These are phyloP conservation scores for Panagrolaimus sp. DNA, from an alignment of 1,140 invertebrate genomes.

Conservation along the genomic window DNA sequence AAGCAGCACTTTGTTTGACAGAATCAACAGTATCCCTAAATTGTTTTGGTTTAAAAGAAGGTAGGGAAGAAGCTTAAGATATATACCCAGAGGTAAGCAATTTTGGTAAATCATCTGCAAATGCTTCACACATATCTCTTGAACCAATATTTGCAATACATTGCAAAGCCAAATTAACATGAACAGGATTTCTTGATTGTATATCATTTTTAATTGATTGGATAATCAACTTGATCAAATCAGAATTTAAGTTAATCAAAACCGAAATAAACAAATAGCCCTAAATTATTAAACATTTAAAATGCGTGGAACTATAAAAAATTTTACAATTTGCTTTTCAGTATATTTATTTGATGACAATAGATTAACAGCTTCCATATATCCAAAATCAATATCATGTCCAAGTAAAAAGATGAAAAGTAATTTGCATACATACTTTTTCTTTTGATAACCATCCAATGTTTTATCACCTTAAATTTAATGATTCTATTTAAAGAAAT, in stretches of 20 bases:
- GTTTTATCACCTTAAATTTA: conserved; percentile 79
- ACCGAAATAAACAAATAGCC: conserved; percentile 99
- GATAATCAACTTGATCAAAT: conserved; percentile 96
- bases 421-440: conserved; percentile 99
- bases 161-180: conserved; percentile 96
- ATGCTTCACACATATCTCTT: conserved; percentile 98
- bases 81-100: conserved; percentile 79
- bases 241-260: conserved; percentile 95
- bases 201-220: conserved; percentile 99
- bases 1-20: conserved; percentile 96
- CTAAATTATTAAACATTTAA: conserved; percentile 65
- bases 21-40: conserved; percentile 88
- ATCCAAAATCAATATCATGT: conserved; percentile 99
- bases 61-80: too few relatives aligned
- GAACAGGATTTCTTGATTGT: conserved; percentile 91
- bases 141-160: conserved; percentile 99
- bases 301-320: conserved; percentile 18
- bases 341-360: conserved; percentile 99
- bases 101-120: conserved; percentile 94
- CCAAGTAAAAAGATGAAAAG: conserved; percentile 96
- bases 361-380: conserved; percentile 99
- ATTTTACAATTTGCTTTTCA: conserved; percentile 98
- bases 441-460: conserved; percentile 98
- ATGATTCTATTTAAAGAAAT: too few relatives aligned
- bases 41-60: too few relatives aligned